Conservation (phyloP, 2,797 vertebrate genomes). For the Emydoidea blandingii region DNA sequence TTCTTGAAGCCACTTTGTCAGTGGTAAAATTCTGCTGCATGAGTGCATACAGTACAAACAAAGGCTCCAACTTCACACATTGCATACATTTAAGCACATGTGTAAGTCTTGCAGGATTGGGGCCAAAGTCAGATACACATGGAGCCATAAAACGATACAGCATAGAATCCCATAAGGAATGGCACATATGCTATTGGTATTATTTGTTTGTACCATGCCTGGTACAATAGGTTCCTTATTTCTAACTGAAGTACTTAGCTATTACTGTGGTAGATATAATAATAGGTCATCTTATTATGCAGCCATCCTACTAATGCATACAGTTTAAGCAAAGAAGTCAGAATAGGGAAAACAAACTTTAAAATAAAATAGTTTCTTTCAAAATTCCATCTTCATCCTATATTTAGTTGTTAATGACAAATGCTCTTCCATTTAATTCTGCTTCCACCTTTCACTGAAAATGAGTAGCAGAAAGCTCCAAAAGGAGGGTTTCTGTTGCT, state of each 20-base stretch:
- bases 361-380: neutral
- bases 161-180: neutral
- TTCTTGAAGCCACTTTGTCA: slow-evolving; percentile 14
- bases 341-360: neutral
- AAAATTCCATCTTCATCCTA: neutral
- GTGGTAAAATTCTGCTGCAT: slow-evolving; percentile 44
- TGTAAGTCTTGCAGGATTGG: slow-evolving; percentile 44
- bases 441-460: neutral
- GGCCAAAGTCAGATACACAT: neutral
- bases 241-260: neutral
- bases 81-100: slow-evolving; percentile 60
- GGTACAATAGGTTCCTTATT: neutral
- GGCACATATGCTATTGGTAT: neutral
- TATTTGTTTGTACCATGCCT: neutral
- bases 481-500: neutral
- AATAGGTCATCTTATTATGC: neutral
- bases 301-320: neutral
- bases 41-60: slow-evolving; percentile 38
- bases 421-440: neutral
- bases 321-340: neutral
- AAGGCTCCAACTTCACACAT: slow-evolving; percentile 41
- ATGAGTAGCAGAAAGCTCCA: neutral
- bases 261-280: neutral
- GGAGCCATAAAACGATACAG: neutral
- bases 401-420: neutral